phyloP scores from a whole-genome alignment of 2,888 invertebrate genomes.

The Heliconius sara region DNA sequence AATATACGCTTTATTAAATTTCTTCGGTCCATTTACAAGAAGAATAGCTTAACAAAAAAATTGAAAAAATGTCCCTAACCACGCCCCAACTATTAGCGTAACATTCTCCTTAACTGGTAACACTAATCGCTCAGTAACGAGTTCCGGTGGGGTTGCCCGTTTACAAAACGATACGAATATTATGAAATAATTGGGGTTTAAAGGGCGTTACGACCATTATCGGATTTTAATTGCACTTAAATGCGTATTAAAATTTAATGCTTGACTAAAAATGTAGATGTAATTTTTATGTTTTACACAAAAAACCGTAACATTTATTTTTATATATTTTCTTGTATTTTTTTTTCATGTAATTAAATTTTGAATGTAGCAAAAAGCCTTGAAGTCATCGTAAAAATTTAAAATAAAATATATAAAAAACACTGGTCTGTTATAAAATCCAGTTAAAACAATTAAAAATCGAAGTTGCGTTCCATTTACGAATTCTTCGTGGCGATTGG shows the following conservation, averaged over 20 bases:
- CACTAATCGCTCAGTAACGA: conserved; percentile 81
- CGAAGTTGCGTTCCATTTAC: conserved; percentile 75
- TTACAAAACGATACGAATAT: conserved; percentile 50
- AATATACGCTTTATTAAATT: conserved; percentile 16
- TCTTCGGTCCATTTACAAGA: conserved; percentile 25
- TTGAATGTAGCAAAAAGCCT: conserved; percentile 26
- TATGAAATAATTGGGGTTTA: conserved; percentile 57
- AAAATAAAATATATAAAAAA: conserved; percentile 36
- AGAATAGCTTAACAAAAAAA: conserved; percentile 37
- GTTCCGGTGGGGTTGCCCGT: conserved; percentile 66
- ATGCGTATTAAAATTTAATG: conserved; percentile 34
- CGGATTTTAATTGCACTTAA: conserved; percentile 44
- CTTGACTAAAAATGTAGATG: conserved; percentile 22
- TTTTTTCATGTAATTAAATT: conserved; percentile 7
- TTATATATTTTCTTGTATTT: conserved; percentile 11
- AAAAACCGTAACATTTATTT: neutral
- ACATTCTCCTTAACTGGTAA: conserved; percentile 81
- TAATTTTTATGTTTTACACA: conserved; percentile 11
- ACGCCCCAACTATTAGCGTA: conserved; percentile 75
- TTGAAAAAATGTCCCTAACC: conserved; percentile 43
- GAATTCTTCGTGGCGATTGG: conserved; percentile 74
- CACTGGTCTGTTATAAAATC: conserved; percentile 60
- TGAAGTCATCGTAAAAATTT: conserved; percentile 31
- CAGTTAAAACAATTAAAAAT: conserved; percentile 78
- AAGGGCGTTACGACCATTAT: conserved; percentile 46